A percentile compares a stretch with the other conserved stretches of the same genome.
These are phyloP conservation scores for Ditula angustiorana DNA, from an alignment of 2,888 invertebrate species.

Conservation along the genomic window DNA sequence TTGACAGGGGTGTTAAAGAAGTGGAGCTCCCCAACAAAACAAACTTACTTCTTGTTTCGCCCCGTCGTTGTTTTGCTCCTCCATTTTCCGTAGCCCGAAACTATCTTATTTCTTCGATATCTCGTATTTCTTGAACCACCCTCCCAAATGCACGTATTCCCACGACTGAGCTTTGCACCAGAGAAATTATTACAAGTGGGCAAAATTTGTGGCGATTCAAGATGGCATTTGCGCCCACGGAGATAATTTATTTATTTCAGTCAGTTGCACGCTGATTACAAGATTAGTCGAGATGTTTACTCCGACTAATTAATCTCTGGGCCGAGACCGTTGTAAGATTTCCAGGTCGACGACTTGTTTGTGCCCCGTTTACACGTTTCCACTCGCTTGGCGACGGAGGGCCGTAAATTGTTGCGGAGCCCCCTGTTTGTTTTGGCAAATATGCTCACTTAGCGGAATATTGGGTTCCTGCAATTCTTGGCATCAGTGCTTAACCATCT, in stretches of 20 bases:
- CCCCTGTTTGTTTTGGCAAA: slow-evolving; percentile 48
- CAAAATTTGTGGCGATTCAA: slow-evolving; percentile 68
- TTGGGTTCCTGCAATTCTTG: slow-evolving; percentile 24
- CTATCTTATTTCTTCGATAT: slow-evolving; percentile 43
- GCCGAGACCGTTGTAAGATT: slow-evolving; percentile 66
- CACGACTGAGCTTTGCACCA: slow-evolving; percentile 66
- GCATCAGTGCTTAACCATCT: slow-evolving; percentile 10
- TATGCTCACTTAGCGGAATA: slow-evolving; percentile 39
- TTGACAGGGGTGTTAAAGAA: slow-evolving; percentile 1
- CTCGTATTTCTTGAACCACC: slow-evolving; percentile 48
- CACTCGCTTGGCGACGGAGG: slow-evolving; percentile 53
- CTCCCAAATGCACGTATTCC: slow-evolving; percentile 52
- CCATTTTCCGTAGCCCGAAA: slow-evolving; percentile 50
- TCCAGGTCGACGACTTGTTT: slow-evolving; percentile 69
- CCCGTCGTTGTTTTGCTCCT: slow-evolving; percentile 54
- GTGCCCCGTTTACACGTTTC: slow-evolving; percentile 60
- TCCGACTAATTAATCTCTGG: slow-evolving; percentile 77
- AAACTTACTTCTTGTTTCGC: slow-evolving; percentile 64
- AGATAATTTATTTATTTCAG: slow-evolving; percentile 77
- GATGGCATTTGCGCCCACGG: slow-evolving; percentile 69
- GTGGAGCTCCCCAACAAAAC: slow-evolving; percentile 18
- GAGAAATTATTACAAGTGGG: slow-evolving; percentile 62
- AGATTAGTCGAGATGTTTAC: slow-evolving; percentile 75
- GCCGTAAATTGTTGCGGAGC: slow-evolving; percentile 40
- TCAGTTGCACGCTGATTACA: slow-evolving; percentile 74